Conservation (phyloP, 1,140 invertebrate genomes). For the Procambarus virginalis region DNA sequence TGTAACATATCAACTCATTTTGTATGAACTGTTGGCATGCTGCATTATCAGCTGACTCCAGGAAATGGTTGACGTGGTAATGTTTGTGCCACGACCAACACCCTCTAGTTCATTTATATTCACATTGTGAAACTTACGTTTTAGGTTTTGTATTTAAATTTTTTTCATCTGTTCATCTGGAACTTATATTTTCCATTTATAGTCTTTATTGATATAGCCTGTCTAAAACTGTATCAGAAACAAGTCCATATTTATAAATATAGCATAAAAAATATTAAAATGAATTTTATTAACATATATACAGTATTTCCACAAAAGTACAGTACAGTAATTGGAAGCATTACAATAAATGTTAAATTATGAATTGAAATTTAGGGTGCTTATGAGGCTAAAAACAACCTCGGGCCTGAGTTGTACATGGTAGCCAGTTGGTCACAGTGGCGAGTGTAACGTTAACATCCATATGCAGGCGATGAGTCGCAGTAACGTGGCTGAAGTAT, state of each 20-base stretch:
- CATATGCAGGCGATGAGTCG: too few species aligned
- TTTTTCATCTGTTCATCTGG: background rate
- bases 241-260: conserved; percentile 3
- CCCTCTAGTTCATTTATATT: background rate
- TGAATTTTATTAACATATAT: background rate
- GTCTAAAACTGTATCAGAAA: background rate
- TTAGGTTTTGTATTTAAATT: background rate
- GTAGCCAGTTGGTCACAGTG: too few species aligned
- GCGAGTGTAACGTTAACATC: too few species aligned
- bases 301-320: too few species aligned
- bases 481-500: too few species aligned
- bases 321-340: too few species aligned
- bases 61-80: too few species aligned
- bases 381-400: too few species aligned
- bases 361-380: too few species aligned
- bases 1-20: background rate
- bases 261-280: background rate
- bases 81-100: background rate
- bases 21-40: background rate
- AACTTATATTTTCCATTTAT: background rate
- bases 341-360: too few species aligned
- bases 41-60: background rate
- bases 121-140: background rate
- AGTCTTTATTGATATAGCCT: background rate
- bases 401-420: too few species aligned